These are phyloP conservation scores for Gavia stellata DNA, from an alignment of 2,113 vertebrate genomes.

Conservation along the genomic window DNA sequence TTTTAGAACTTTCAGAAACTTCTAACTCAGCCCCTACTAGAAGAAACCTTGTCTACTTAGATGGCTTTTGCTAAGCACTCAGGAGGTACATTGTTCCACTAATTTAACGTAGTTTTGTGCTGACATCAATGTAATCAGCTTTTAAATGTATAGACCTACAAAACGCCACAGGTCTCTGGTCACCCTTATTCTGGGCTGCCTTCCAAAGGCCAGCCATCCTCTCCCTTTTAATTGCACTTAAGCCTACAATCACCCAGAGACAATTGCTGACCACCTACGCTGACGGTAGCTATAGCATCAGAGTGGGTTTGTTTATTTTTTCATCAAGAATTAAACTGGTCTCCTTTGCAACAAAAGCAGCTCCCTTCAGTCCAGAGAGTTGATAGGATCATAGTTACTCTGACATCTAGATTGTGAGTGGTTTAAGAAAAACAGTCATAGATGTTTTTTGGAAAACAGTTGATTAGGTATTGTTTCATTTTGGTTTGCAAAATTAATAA, in stretches of 20 bases:
- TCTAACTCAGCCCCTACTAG: background rate
- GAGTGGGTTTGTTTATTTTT: background rate
- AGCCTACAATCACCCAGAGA: background rate
- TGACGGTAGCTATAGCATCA: background rate
- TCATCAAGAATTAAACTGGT: background rate
- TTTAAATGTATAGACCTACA: background rate
- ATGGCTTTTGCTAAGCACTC: background rate
- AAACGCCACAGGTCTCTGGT: background rate
- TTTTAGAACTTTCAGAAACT: background rate
- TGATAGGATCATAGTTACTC: background rate
- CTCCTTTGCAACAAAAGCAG: background rate
- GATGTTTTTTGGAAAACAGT: background rate
- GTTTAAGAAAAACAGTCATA: background rate
- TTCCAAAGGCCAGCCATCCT: background rate
- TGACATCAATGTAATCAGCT: background rate
- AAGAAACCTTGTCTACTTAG: background rate
- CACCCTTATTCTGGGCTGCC: background rate
- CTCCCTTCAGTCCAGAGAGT: background rate
- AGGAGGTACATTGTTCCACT: background rate
- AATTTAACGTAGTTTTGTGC: background rate
- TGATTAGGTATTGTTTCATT: background rate
- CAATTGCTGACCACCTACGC: background rate
- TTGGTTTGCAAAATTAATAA: background rate
- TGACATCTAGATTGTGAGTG: rapidly evolving
- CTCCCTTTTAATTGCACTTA: background rate